A percentile compares a stretch with the other conserved stretches of the same genome.
Conservation (phyloP, 1,140 invertebrate genomes). For the Coptotermes formosanus region DNA sequence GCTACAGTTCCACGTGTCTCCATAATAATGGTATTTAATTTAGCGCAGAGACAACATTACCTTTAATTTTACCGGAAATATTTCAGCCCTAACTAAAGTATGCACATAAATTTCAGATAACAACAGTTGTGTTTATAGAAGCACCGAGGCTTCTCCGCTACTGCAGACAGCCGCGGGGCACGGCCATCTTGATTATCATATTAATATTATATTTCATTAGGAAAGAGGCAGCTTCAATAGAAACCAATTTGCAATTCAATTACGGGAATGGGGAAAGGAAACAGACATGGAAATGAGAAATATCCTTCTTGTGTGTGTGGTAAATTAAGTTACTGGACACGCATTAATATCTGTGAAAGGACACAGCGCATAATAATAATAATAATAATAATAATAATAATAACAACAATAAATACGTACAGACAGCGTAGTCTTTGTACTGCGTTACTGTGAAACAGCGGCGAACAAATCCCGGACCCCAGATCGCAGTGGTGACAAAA, state of each 20-base stretch:
- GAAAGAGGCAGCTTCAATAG: background rate
- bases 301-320: background rate
- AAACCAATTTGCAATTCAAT: conserved; percentile 7
- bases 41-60: no score
- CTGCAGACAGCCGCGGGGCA: background rate
- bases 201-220: background rate
- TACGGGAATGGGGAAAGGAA: background rate
- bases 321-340: background rate
- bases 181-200: background rate
- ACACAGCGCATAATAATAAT: no score
- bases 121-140: background rate
- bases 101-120: background rate
- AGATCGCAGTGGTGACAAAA: no score
- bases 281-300: background rate
- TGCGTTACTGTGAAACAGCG: no score
- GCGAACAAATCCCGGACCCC: no score
- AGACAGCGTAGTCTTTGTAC: no score
- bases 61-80: no score
- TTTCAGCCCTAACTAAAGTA: background rate
- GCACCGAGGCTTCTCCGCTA: background rate
- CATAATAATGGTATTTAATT: no score
- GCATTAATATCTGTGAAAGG: background rate
- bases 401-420: no score
- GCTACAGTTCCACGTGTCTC: no score
- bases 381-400: no score